A percentile compares a stretch with the other conserved stretches of the same genome.
phyloP scores from a whole-genome alignment of 2,113 vertebrate species.

The Marmota monax region DNA sequence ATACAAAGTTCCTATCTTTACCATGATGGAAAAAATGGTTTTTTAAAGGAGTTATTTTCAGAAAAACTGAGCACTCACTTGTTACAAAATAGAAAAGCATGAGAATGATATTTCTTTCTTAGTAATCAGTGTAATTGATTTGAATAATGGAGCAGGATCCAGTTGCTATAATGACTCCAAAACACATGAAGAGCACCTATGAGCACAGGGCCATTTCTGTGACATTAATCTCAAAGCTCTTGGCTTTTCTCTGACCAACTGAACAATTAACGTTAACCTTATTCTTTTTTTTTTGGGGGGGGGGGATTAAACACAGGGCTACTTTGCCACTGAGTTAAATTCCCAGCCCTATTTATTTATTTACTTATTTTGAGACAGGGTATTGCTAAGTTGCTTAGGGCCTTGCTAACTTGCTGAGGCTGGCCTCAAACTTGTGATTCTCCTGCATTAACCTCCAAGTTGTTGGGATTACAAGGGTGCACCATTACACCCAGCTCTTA shows the following conservation, averaged over 20 bases:
- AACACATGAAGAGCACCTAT: fast-evolving
- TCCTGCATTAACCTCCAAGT: too few species aligned
- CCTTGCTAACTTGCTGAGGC: too few species aligned
- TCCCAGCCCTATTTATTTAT: too few species aligned
- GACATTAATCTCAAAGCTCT: background rate
- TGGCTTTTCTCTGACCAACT: background rate
- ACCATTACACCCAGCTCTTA: too few species aligned
- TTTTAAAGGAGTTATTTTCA: background rate
- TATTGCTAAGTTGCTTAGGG: too few species aligned
- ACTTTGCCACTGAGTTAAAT: too few species aligned
- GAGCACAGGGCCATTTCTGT: background rate
- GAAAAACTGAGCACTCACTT: fast-evolving
- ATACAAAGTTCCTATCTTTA: background rate
- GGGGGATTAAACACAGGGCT: too few species aligned
- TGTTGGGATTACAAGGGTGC: too few species aligned
- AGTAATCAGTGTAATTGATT: background rate
- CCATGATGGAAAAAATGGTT: background rate
- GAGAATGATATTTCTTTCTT: background rate
- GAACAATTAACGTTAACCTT: background rate
- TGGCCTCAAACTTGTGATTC: too few species aligned
- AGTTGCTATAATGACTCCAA: background rate
- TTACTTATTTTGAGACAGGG: too few species aligned
- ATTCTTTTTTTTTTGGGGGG: too few species aligned
- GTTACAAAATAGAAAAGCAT: background rate
- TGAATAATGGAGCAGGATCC: background rate